A percentile compares a stretch with the other conserved stretches of the same genome.
Evolutionary conservation across 1,140 invertebrate genomes (phyloP).

Genomic region (Platorchestia sp.): DNA sequence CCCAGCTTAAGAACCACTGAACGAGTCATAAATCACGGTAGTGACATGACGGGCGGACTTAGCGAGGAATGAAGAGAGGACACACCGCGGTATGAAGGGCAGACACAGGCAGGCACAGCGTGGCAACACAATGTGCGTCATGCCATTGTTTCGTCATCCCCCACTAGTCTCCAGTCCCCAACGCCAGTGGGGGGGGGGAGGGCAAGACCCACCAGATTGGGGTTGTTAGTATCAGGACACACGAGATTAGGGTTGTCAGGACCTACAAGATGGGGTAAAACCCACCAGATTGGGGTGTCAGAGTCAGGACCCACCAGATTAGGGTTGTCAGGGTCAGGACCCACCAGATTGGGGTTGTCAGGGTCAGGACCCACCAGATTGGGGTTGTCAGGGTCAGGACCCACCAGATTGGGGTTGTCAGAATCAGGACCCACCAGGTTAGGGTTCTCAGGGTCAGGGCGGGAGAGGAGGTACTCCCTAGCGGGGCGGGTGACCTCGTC

Average conservation of each 20-base stretch:
- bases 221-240: background rate
- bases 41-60: too few species aligned
- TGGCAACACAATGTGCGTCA: too few species aligned
- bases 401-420: background rate
- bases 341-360: background rate
- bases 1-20: too few species aligned
- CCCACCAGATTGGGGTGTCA: background rate
- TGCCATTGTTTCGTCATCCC: too few species aligned
- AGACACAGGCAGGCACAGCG: too few species aligned
- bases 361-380: background rate
- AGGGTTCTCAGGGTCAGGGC: constrained; percentile 26
- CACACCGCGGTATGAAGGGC: too few species aligned
- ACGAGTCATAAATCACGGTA: too few species aligned
- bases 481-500: background rate
- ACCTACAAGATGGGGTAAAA: background rate
- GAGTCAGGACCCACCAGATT: background rate
- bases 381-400: background rate
- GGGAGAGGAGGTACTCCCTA: constrained; percentile 4
- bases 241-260: constrained; percentile 43
- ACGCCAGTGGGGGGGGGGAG: background rate
- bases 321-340: background rate
- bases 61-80: too few species aligned
- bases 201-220: background rate
- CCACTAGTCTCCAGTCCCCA: background rate
- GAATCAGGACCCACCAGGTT: background rate